Conservation (phyloP, 2,797 vertebrate genomes). For the Cuniculus paca region DNA sequence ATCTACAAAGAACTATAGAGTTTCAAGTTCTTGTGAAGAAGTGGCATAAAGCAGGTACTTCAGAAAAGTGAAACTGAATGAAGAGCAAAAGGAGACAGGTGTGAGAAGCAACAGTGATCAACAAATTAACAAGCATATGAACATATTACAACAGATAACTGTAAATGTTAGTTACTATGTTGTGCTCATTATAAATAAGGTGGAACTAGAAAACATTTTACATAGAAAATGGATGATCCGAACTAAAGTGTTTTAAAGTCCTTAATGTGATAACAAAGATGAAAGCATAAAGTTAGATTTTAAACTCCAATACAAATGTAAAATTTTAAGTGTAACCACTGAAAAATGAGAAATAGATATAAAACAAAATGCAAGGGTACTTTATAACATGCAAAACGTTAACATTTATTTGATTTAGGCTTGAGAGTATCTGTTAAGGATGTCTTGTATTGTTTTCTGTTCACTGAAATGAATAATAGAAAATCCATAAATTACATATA, state of each 20-base stretch:
- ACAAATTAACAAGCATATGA: not conserved
- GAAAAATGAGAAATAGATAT: not conserved
- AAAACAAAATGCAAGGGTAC: accelerated
- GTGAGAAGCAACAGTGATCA: not conserved
- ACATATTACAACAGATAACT: not conserved
- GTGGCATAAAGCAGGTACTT: not conserved
- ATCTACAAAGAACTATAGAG: not conserved
- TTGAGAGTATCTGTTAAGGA: not conserved
- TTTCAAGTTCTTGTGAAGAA: not conserved
- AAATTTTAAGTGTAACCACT: not conserved
- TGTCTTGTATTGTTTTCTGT: not conserved
- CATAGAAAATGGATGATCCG: not conserved
- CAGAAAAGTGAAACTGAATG: not conserved
- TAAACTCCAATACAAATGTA: not conserved
- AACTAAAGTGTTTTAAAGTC: not conserved
- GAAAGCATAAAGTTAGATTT: not conserved
- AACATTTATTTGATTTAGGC: not conserved
- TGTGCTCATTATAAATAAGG: not conserved
- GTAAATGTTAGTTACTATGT: not conserved
- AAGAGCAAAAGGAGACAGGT: not conserved
- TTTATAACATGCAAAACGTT: not conserved
- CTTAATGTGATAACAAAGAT: not conserved
- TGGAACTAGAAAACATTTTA: not conserved
- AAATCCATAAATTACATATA: not conserved
- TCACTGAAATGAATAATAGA: not conserved